Percentiles rank a stretch among this genome's conserved stretches.
Evolutionary conservation across 1,140 invertebrate genomes (phyloP).

Genomic region (Philopotamus ludificatus): DNA sequence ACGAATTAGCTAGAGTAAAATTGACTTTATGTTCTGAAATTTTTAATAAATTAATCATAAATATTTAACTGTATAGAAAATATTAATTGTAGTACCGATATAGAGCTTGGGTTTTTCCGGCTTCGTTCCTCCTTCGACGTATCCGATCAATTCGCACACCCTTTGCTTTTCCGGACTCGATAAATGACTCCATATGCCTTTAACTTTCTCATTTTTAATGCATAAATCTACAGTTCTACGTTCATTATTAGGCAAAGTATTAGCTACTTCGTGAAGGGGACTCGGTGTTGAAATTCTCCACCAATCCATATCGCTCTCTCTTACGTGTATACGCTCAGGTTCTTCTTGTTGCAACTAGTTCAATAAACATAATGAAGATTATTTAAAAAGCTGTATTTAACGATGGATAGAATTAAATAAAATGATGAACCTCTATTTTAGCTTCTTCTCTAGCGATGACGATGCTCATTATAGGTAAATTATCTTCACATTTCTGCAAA

Average conservation of each 20-base stretch:
- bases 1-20: constrained; percentile 74
- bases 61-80: neutral
- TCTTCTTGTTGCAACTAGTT: constrained; percentile 60
- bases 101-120: constrained; percentile 59
- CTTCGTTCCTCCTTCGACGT: constrained; percentile 49
- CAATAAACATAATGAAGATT: constrained; percentile 33
- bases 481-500: constrained; percentile 73
- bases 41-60: constrained; percentile 15
- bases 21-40: constrained; percentile 76
- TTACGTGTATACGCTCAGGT: constrained; percentile 57
- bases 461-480: constrained; percentile 71
- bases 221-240: constrained; percentile 42
- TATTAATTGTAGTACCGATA: constrained; percentile 49
- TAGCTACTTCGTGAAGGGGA: constrained; percentile 44
- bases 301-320: constrained; percentile 56
- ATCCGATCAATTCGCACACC: constrained; percentile 64
- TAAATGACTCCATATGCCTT: constrained; percentile 64
- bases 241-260: constrained; percentile 28
- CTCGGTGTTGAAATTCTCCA: constrained; percentile 50
- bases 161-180: constrained; percentile 65
- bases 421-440: constrained; percentile 63
- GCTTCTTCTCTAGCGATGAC: constrained; percentile 78
- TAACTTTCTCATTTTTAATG: constrained; percentile 53
- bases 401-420: neutral
- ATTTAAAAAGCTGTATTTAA: neutral